phyloP scores from a whole-genome alignment of 2,113 vertebrate genomes.

The Echinops telfairi region DNA sequence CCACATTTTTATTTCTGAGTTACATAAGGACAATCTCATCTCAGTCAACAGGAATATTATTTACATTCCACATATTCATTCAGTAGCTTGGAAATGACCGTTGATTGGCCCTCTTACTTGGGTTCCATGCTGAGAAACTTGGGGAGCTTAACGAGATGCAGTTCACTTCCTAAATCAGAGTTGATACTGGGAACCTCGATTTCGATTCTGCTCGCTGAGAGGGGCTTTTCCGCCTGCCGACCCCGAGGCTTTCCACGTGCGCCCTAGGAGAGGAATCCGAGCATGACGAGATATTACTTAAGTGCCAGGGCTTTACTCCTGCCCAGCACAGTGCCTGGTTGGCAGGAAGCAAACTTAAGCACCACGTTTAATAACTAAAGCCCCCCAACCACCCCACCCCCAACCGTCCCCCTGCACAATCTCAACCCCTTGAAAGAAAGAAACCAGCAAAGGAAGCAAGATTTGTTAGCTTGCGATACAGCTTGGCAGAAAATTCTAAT shows the following conservation, averaged over 20 bases:
- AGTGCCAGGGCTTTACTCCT: not conserved
- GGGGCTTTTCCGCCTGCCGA: conserved; percentile 91
- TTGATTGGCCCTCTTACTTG: conserved; percentile 87
- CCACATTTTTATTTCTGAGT: not conserved
- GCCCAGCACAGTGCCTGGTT: not conserved
- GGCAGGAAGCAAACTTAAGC: not conserved
- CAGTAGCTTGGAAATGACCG: conserved; percentile 17
- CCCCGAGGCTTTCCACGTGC: conserved; percentile 91
- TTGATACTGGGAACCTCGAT: conserved; percentile 97
- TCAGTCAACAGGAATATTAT: conserved; percentile 4
- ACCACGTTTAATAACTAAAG: not conserved
- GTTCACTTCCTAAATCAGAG: conserved; percentile 96
- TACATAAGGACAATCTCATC: conserved; percentile 7
- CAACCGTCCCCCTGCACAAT: not conserved
- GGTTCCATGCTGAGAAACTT: conserved; percentile 98
- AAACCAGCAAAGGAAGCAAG: not conserved
- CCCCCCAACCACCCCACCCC: not conserved
- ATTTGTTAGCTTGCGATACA: not conserved
- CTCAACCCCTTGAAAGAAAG: not conserved
- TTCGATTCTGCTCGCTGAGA: conserved; percentile 94
- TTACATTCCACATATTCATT: not conserved
- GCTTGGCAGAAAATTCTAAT: not conserved
- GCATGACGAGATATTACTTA: not conserved
- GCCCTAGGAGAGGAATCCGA: conserved; percentile 86
- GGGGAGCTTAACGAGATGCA: conserved; percentile 97